Evolutionary conservation across 1,140 invertebrate species (phyloP), one percentile per base, ranked within the genome.

Genomic region (Drosophila simulans): DNA sequence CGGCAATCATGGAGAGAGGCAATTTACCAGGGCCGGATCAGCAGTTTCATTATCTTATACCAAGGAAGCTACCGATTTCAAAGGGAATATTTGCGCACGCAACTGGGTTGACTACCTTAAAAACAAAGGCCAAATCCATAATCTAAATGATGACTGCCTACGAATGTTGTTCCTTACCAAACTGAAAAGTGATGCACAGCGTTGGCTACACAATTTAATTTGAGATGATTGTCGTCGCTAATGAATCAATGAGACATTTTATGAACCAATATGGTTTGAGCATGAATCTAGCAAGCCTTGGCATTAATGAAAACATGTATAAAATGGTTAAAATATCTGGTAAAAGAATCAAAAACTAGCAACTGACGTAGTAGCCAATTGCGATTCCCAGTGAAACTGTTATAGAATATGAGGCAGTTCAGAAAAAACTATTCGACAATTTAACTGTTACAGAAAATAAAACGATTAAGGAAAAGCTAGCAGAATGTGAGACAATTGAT

Each of bases 181-280:
- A 11, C 11, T 46, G 2, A 22, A 46, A 12, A 20, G 43, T 22
- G 22, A 46, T 1, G 43, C 43, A 13, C 20, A 46, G 20, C 20
- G 20, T 11, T 46, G 43, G 20, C 5, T 22, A 5, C 20, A 22
- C 11, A 11, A 55, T 56, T 27, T 5, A 56, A 25, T 48, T 56
- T 37, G n/a, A 48, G 1, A 46, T 56, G 10, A 22, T 49, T 4
- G 25, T 66, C 0, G 52, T 71, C 5, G 31, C 35, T 17, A 20
- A 45, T 46, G 53, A 72, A 17, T 72, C 69, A 7, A 72, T 58
- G 39, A 52, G 37, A 1, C 25, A 52, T 37, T 72, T 66, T 22
- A 52, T 66, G 45, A n/a, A 68, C 2, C 10, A 15, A 12, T 62
- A 17, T 46, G 20, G 43, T 13, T 46, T 46, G 2, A 46, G 11